Evolutionary conservation across 2,888 invertebrate genomes (phyloP).

Genomic region (Tortrix viridana): DNA sequence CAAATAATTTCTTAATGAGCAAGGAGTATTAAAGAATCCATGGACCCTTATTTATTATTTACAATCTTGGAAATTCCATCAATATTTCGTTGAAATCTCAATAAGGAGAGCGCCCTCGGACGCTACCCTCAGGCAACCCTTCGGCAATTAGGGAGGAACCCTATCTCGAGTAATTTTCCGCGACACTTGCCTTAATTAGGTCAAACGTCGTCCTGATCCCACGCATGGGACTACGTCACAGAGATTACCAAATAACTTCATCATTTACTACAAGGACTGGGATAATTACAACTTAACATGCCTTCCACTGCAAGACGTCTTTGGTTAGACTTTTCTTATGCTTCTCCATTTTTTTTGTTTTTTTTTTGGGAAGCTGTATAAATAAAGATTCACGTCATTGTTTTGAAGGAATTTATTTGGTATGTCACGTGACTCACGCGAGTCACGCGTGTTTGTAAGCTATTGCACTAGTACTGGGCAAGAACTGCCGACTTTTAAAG

Average conservation of each 20-base stretch:
- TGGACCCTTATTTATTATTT: constrained; percentile 35
- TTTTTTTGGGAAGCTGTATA: too few species aligned
- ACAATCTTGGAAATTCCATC: constrained; percentile 36
- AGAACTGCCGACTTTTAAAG: too few species aligned
- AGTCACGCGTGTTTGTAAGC: too few species aligned
- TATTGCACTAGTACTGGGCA: too few species aligned
- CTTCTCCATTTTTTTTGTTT: too few species aligned
- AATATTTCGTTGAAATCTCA: constrained; percentile 38
- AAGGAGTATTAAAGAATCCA: constrained; percentile 33
- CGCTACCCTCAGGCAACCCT: constrained; percentile 48
- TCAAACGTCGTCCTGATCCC: constrained; percentile 59
- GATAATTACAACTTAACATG: too few species aligned
- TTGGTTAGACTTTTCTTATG: too few species aligned
- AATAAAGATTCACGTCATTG: too few species aligned
- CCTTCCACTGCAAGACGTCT: too few species aligned
- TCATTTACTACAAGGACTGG: too few species aligned
- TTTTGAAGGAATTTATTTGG: too few species aligned
- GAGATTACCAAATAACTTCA: not conserved
- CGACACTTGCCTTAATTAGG: constrained; percentile 76
- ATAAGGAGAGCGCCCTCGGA: constrained; percentile 30
- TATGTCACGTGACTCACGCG: too few species aligned
- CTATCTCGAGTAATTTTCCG: constrained; percentile 73
- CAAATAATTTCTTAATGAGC: constrained; percentile 25
- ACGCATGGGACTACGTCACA: constrained; percentile 38
- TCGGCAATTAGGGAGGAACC: constrained; percentile 66